Conservation (phyloP, 2,888 invertebrate genomes). For the Tenthredo amoena region DNA sequence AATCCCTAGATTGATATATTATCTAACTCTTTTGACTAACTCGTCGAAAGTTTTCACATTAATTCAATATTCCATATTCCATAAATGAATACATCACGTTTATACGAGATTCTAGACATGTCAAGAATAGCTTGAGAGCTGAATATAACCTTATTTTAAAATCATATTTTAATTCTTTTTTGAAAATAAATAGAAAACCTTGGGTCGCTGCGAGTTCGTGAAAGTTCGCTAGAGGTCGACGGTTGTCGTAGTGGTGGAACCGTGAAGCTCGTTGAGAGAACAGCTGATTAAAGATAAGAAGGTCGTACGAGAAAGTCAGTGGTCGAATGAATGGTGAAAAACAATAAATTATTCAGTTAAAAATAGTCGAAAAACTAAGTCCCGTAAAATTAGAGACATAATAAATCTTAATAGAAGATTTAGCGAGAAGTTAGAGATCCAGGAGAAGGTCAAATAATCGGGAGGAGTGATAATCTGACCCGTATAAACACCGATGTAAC, state of each 20-base stretch:
- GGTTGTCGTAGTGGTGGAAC: background rate
- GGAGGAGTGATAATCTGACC: background rate
- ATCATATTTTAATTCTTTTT: too few species aligned
- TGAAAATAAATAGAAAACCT: background rate
- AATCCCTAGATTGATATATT: background rate
- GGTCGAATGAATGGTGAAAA: background rate
- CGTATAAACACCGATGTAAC: conserved; percentile 61
- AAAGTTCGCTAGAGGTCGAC: background rate
- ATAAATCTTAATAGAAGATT: background rate
- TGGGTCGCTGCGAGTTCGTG: background rate
- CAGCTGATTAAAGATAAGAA: conserved; percentile 42
- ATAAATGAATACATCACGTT: too few species aligned
- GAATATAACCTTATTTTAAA: too few species aligned
- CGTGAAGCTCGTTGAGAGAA: background rate
- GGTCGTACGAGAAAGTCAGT: conserved; percentile 25
- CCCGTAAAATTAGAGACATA: background rate
- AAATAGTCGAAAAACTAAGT: background rate
- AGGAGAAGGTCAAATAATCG: background rate
- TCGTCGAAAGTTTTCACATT: too few species aligned
- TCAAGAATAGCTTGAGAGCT: too few species aligned
- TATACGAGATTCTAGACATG: too few species aligned
- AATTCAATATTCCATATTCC: too few species aligned
- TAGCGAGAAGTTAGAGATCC: background rate
- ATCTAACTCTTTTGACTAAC: background rate
- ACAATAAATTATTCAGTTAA: conserved; percentile 14